Percentiles rank a stretch among this genome's conserved stretches.
Evolutionary conservation across 2,797 vertebrate species (phyloP).

Genomic region (Muraenolepis orangiensis): DNA sequence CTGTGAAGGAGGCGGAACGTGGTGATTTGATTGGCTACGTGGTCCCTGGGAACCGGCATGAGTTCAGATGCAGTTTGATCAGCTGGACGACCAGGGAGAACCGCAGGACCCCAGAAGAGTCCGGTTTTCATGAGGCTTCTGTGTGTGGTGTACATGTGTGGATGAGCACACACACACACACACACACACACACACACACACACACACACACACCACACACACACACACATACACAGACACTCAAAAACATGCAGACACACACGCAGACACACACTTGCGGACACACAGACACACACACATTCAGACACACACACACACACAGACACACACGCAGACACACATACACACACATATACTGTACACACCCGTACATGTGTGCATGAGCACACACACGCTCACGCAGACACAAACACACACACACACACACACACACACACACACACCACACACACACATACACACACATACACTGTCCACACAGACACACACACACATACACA

Average conservation of each 20-base stretch:
- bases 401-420: slow-evolving; percentile 21
- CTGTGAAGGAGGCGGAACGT: slow-evolving; percentile 29
- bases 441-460: no score
- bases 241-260: slow-evolving; percentile 16
- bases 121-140: no score
- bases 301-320: slow-evolving; percentile 14
- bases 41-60: no score
- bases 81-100: no score
- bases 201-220: no score
- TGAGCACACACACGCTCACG: slow-evolving; percentile 42
- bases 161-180: no score
- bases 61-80: no score
- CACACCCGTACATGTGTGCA: slow-evolving; percentile 46
- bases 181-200: no score
- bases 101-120: no score
- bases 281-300: neutral
- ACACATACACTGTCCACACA: slow-evolving; percentile 14
- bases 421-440: neutral
- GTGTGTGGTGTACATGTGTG: no score
- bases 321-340: slow-evolving; percentile 8
- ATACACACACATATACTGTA: neutral
- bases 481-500: slow-evolving; percentile 20
- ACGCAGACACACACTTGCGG: neutral
- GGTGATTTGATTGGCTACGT: no score
- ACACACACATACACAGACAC: no score